phyloP scores from a whole-genome alignment of 1,140 invertebrate species.

The Temnothorax longispinosus region DNA sequence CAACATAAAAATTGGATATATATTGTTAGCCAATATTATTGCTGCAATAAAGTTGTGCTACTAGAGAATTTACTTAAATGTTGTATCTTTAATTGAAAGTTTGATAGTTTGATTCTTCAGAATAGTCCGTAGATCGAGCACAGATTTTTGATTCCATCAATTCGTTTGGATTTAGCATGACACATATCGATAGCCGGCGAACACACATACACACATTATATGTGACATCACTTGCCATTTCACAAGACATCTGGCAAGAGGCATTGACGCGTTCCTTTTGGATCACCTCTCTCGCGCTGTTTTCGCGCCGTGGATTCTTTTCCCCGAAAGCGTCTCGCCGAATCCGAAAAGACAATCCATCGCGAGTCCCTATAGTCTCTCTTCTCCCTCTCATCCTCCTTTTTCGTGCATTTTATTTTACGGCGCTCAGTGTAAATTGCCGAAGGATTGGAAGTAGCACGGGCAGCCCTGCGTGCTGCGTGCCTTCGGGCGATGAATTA shows the following conservation, averaged over 20 bases:
- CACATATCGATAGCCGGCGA: slow-evolving; percentile 13
- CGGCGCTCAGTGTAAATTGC: slow-evolving; percentile 76
- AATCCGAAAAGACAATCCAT: slow-evolving; percentile 59
- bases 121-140: not conserved
- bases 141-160: not conserved
- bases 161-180: slow-evolving; percentile 15
- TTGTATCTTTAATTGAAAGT: not conserved
- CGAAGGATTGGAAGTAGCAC: slow-evolving; percentile 78
- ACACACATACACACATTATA: not conserved
- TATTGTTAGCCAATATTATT: too few species aligned
- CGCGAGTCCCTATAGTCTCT: slow-evolving; percentile 44
- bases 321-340: slow-evolving; percentile 35
- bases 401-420: slow-evolving; percentile 65
- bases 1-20: too few species aligned
- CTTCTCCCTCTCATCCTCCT: not conserved
- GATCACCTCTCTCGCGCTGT: slow-evolving; percentile 12
- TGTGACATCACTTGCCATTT: slow-evolving; percentile 31
- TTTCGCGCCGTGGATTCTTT: slow-evolving; percentile 40
- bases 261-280: slow-evolving; percentile 30
- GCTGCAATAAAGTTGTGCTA: too few species aligned
- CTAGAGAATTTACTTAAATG: not conserved
- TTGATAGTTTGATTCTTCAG: not conserved
- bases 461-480: slow-evolving; percentile 71
- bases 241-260: slow-evolving; percentile 45
- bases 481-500: slow-evolving; percentile 72